Conservation (phyloP, 2,797 vertebrate species). For the Gymnodraco acuticeps region DNA sequence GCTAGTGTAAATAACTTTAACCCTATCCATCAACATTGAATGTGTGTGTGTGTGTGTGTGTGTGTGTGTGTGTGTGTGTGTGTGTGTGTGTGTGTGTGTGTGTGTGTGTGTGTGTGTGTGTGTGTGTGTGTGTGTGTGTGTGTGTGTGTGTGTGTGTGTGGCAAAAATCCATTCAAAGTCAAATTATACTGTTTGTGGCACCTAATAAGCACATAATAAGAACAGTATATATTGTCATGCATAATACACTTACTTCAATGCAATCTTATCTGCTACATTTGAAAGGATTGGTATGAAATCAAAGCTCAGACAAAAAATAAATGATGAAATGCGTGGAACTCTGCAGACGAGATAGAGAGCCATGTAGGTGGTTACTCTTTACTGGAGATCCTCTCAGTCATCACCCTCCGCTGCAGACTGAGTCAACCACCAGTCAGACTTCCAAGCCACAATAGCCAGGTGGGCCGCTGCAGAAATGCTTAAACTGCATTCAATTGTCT, state of each 20-base stretch:
- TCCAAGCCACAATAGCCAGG: slow-evolving; percentile 70
- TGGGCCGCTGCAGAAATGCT: slow-evolving; percentile 72
- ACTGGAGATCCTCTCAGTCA: slow-evolving; percentile 59
- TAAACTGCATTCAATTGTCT: slow-evolving; percentile 68
- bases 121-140: not conserved
- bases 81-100: too few relatives aligned
- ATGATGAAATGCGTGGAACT: slow-evolving; percentile 6
- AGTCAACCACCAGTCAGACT: slow-evolving; percentile 61
- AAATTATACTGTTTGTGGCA: not conserved
- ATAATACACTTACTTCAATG: not conserved
- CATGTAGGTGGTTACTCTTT: slow-evolving; percentile 55
- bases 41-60: too few relatives aligned
- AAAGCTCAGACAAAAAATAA: not conserved
- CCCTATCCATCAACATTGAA: too few relatives aligned
- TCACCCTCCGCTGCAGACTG: slow-evolving; percentile 59
- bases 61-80: too few relatives aligned
- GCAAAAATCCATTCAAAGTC: not conserved
- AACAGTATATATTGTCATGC: not conserved
- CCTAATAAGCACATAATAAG: not conserved
- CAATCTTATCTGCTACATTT: not conserved
- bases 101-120: not conserved
- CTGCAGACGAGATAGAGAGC: slow-evolving; percentile 37
- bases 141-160: not conserved
- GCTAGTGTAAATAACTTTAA: too few relatives aligned
- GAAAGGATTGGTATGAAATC: not conserved